phyloP scores from a whole-genome alignment of 2,888 invertebrate genomes.

The Oscheius onirici region DNA sequence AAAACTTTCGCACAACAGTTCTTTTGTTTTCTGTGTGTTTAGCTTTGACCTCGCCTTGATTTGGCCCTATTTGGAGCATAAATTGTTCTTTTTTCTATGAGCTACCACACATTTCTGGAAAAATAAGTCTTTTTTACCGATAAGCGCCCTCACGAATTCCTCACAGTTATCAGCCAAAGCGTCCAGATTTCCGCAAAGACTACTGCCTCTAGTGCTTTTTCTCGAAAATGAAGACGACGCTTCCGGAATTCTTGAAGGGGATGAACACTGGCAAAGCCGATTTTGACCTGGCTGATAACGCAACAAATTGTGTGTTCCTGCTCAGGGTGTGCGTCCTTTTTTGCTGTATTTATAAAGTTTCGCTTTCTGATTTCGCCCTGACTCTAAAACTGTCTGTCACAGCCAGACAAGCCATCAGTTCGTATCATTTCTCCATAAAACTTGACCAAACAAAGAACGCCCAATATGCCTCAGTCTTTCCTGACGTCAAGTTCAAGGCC shows the following conservation, averaged over 20 bases:
- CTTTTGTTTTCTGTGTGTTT: slow-evolving; percentile 3
- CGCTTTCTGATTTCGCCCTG: not conserved
- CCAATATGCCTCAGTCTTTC: no score
- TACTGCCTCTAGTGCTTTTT: not conserved
- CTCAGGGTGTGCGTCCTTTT: slow-evolving; percentile 10
- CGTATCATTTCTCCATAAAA: no score
- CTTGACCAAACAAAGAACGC: no score
- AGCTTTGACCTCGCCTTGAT: not conserved
- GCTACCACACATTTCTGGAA: no score
- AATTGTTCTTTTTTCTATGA: no score
- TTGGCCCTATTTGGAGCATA: no score
- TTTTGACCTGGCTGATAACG: slow-evolving; percentile 18
- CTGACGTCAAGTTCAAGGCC: no score
- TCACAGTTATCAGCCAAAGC: not conserved
- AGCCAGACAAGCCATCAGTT: no score
- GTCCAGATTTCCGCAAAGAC: no score
- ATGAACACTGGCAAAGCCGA: slow-evolving; percentile 24
- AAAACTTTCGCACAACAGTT: no score
- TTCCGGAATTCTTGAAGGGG: slow-evolving; percentile 26
- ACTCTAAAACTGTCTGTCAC: no score
- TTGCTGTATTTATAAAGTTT: slow-evolving; percentile 1
- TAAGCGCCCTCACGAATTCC: not conserved
- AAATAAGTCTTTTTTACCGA: not conserved
- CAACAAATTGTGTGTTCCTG: slow-evolving; percentile 22
- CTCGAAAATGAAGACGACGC: not conserved